Percentiles rank a stretch among this genome's conserved stretches.
phyloP scores from a whole-genome alignment of 1,140 invertebrate genomes.

The Philaenus spumarius region DNA sequence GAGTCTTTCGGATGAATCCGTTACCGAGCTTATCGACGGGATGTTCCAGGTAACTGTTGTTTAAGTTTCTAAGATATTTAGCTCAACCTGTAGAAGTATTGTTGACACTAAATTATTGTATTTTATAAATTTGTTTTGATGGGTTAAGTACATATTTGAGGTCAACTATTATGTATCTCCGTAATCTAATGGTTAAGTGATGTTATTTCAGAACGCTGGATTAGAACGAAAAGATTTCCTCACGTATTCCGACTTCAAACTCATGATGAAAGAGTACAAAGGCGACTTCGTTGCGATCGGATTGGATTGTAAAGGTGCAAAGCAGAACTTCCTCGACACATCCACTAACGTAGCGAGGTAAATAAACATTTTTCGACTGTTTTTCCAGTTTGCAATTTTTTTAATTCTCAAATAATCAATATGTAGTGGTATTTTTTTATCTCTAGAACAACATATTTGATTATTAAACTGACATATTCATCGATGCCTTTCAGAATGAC shows the following conservation, averaged over 20 bases:
- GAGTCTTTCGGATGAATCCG: conserved; percentile 79
- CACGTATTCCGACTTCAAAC: conserved; percentile 91
- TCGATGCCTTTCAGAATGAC: conserved; percentile 63
- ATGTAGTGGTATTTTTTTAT: not conserved
- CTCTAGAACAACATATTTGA: not conserved
- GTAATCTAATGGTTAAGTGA: no score
- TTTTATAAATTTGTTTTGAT: no score
- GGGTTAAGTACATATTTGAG: no score
- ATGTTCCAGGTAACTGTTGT: conserved; percentile 82
- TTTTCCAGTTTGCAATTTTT: no score
- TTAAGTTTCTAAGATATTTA: no score
- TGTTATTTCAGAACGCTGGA: conserved; percentile 75
- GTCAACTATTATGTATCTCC: no score
- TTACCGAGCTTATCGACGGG: conserved; percentile 87
- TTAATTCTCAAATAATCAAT: no score
- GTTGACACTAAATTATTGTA: no score
- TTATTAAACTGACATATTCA: not conserved
- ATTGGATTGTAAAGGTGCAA: conserved; percentile 93
- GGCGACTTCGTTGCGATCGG: conserved; percentile 94
- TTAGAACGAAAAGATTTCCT: conserved; percentile 85
- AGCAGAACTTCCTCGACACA: conserved; percentile 91
- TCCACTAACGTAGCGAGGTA: conserved; percentile 85
- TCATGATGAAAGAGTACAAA: conserved; percentile 97
- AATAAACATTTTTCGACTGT: no score
- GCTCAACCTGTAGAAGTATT: no score